Conservation (phyloP, 2,113 vertebrate species). For the Perca flavescens region DNA sequence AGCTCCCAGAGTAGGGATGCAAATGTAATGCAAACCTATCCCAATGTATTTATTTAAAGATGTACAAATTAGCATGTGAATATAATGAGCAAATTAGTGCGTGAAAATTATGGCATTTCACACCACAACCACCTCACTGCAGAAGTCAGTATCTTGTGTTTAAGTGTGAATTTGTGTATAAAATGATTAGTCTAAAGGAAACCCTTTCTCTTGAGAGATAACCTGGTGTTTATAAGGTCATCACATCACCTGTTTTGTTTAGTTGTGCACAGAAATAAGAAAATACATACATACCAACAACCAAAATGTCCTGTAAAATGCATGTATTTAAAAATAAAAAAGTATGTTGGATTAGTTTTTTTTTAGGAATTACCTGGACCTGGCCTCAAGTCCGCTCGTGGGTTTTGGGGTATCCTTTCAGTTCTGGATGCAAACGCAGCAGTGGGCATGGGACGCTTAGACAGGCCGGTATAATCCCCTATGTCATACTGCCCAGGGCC, state of each 20-base stretch:
- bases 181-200: neutral
- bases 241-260: neutral
- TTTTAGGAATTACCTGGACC: constrained; percentile 83
- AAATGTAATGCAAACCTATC: constrained; percentile 6
- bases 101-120: neutral
- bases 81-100: neutral
- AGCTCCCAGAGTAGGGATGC: neutral
- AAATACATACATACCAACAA: neutral
- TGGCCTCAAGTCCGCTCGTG: constrained; percentile 54
- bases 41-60: neutral
- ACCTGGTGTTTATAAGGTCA: neutral
- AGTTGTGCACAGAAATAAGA: neutral
- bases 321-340: neutral
- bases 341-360: neutral
- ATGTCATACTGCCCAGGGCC: constrained; percentile 86
- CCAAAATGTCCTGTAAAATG: neutral
- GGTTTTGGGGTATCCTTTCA: constrained; percentile 33
- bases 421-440: constrained; percentile 84
- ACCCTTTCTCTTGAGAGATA: neutral
- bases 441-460: constrained; percentile 78
- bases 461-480: constrained; percentile 25
- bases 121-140: neutral
- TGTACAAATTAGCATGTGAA: constrained; percentile 14
- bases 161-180: neutral
- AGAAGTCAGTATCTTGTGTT: neutral